Base-by-base conservation (phyloP, 2,888 invertebrate species). In the Drosophila dives region DNA sequence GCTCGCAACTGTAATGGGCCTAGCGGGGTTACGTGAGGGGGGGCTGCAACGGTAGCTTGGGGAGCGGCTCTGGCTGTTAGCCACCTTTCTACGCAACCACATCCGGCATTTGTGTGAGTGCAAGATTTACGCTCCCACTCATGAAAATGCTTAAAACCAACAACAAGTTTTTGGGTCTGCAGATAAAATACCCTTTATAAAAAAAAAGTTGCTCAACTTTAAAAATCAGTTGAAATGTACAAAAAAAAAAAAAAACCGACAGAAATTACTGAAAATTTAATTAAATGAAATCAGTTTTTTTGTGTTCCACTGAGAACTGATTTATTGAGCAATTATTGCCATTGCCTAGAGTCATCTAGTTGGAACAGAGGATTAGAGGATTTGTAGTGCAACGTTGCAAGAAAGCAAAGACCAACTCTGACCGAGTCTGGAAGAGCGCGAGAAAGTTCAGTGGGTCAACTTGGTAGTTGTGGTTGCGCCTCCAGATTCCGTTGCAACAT, bases 71-170 rank as follows among this genome's bases (percentile, higher is more conserved):
- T 23, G 48, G 51, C 63, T 73, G 33, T 40, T 36, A 62, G 68
- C 72, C 63, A 78, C 75, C 76, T 80, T 76, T 76, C 76, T 75
- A 80, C 80, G 75, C 75, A 80, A 77, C 80, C 80, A 80, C 80
- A 80, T 80, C 80, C 80, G 80, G 80, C 80, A 76, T 72, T 79
- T 76, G 78, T 75, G 58, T 68, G 63, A 75, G 64, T 68, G 60
- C 61, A 60, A 63, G 55, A 74, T 50, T 64, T 51, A 53, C 63
- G 78, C 78, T 78, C 78, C 78, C 78, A 77, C 77, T 75, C 78
- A 56, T 60, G 56, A 67, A 70, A 73, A 51, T 55, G 51, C 51
- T 65, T 45, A 36, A 59, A 51, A 36, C 40, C 38, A 66, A 54
- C 36, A 51, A 33, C 20, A 45, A 15, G 20, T 3, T 20, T 12